phyloP scores from a whole-genome alignment of 2,888 invertebrate species.

The Himalopsyche anomala region DNA sequence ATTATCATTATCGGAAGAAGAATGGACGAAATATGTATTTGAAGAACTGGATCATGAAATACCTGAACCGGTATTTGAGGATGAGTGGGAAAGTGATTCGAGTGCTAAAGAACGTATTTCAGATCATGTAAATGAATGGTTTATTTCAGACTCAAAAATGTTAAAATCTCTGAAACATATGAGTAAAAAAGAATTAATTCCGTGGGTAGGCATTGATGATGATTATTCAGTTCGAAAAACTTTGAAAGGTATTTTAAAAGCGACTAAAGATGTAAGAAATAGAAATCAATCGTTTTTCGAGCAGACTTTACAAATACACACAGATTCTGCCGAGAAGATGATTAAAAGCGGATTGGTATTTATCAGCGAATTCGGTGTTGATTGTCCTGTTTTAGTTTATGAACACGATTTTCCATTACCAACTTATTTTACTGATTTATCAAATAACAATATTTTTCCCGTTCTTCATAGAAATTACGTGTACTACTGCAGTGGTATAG shows the following conservation, averaged over 20 bases:
- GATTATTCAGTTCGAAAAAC: slow-evolving; percentile 9
- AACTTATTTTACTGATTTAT: slow-evolving; percentile 73
- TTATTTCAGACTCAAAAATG: slow-evolving; percentile 73
- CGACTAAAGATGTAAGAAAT: slow-evolving; percentile 68
- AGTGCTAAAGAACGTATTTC: slow-evolving; percentile 74
- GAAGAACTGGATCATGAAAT: slow-evolving; percentile 63
- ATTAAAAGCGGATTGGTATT: slow-evolving; percentile 79
- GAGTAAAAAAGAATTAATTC: slow-evolving; percentile 73
- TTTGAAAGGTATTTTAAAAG: slow-evolving; percentile 44
- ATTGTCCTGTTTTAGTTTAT: slow-evolving; percentile 81
- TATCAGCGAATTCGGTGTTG: slow-evolving; percentile 79
- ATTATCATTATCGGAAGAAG: slow-evolving; percentile 6
- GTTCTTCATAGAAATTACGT: slow-evolving; percentile 78
- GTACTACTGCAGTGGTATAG: slow-evolving; percentile 77
- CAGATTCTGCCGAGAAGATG: slow-evolving; percentile 77
- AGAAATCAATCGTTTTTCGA: slow-evolving; percentile 77
- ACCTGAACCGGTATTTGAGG: slow-evolving; percentile 74
- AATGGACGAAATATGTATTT: slow-evolving; percentile 24
- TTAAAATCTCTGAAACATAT: slow-evolving; percentile 71
- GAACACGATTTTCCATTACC: slow-evolving; percentile 74
- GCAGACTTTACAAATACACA: slow-evolving; percentile 75
- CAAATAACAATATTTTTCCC: slow-evolving; percentile 74
- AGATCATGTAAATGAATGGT: slow-evolving; percentile 72
- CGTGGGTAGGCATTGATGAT: slow-evolving; percentile 71
- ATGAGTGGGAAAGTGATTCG: slow-evolving; percentile 75